Conservation (phyloP, 1,140 invertebrate genomes). For the Anastrepha ludens region DNA sequence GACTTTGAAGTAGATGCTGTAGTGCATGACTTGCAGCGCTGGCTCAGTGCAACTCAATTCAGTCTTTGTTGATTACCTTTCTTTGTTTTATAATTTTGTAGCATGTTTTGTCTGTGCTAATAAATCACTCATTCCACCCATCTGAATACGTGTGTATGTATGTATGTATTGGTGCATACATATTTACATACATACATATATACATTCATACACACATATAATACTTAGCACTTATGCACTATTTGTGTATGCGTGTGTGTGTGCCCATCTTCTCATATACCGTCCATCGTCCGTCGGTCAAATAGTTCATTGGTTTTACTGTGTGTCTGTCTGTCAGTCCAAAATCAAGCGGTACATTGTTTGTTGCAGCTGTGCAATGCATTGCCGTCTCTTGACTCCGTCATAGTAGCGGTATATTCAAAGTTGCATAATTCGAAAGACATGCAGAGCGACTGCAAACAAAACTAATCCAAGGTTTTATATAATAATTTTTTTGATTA, state of each 20-base stretch:
- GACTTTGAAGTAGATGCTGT: conserved; percentile 8
- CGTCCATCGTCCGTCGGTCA: not conserved
- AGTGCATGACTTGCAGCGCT: not conserved
- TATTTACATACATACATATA: no score
- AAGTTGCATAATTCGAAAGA: not conserved
- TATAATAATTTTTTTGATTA: conserved; percentile 18
- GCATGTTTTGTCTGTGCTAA: conserved; percentile 25
- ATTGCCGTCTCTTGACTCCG: not conserved
- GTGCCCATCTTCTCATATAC: not conserved
- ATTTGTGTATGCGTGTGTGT: not conserved
- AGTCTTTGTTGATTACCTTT: conserved; percentile 47
- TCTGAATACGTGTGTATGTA: not conserved
- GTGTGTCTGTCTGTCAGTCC: not conserved
- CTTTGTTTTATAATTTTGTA: conserved; percentile 51
- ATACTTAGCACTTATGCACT: no score
- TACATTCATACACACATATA: no score
- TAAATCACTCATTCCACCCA: conserved; percentile 25
- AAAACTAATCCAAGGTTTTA: conserved; percentile 20
- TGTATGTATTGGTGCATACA: not conserved
- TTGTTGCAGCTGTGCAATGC: not conserved
- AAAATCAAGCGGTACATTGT: conserved; percentile 29
- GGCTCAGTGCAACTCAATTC: conserved; percentile 38
- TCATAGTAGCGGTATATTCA: not conserved
- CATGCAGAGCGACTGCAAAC: not conserved
- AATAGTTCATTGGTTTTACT: not conserved